These are phyloP conservation scores for Colius striatus DNA, from an alignment of 2,113 vertebrate species.

Conservation along the genomic window DNA sequence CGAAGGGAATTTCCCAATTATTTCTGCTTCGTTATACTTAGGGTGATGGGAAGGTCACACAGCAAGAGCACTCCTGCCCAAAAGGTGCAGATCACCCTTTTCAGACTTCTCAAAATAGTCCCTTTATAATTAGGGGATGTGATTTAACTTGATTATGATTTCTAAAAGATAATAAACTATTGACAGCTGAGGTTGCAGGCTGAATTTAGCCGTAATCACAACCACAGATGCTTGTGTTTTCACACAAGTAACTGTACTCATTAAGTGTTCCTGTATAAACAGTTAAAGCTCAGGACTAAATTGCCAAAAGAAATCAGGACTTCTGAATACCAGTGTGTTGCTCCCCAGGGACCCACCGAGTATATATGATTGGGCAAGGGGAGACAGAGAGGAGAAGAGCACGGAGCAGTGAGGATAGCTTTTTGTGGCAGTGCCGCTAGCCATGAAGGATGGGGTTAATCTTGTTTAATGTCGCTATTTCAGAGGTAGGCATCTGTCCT, in stretches of 20 bases:
- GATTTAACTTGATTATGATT: neutral
- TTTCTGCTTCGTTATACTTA: slow-evolving; percentile 12
- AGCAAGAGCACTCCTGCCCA: neutral
- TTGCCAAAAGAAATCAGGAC: slow-evolving; percentile 26
- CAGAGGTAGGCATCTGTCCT: neutral
- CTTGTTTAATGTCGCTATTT: neutral
- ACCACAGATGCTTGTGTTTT: slow-evolving; percentile 55
- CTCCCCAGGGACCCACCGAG: neutral
- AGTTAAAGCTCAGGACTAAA: slow-evolving; percentile 30
- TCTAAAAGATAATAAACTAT: slow-evolving; percentile 3
- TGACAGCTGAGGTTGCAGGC: slow-evolving; percentile 50
- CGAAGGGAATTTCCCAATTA: slow-evolving; percentile 43
- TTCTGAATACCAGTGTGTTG: neutral
- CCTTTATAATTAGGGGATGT: slow-evolving; percentile 1
- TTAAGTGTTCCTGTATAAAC: slow-evolving; percentile 52
- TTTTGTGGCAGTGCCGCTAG: neutral
- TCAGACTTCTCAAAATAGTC: neutral
- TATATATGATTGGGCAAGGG: neutral
- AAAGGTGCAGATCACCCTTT: slow-evolving; percentile 11
- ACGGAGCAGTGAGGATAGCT: neutral
- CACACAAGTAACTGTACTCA: slow-evolving; percentile 26
- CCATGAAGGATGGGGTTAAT: neutral
- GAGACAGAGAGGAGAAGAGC: neutral
- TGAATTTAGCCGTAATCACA: slow-evolving; percentile 46
- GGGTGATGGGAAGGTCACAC: neutral